phyloP scores from a whole-genome alignment of 1,140 invertebrate species.

The Pristionchus pacificus region DNA sequence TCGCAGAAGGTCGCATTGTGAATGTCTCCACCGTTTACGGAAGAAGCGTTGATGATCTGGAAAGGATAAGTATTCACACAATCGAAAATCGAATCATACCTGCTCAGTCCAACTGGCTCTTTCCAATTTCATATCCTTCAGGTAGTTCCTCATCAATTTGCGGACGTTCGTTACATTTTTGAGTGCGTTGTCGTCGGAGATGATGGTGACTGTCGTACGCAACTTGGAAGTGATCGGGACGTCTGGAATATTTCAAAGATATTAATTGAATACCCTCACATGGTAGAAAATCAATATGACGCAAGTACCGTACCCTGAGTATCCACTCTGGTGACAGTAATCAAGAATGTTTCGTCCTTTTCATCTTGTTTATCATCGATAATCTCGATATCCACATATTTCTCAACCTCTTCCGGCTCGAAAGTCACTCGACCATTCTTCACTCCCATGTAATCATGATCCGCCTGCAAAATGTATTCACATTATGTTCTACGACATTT shows the following conservation, averaged over 20 bases:
- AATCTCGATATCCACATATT: conserved; percentile 72
- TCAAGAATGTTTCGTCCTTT: conserved; percentile 85
- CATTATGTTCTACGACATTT: no score
- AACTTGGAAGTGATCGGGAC: conserved; percentile 8
- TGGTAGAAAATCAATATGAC: no score
- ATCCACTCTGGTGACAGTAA: neutral
- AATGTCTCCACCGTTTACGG: conserved; percentile 30
- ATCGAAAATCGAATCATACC: neutral
- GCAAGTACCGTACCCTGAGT: no score
- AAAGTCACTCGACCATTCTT: conserved; percentile 17
- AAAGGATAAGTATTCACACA: neutral
- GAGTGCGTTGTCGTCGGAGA: conserved; percentile 30
- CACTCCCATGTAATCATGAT: conserved; percentile 15
- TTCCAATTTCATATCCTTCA: conserved; percentile 25
- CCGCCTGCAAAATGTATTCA: neutral
- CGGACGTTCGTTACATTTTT: conserved; percentile 31
- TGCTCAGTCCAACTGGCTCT: conserved; percentile 29
- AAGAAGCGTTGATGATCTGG: conserved; percentile 26
- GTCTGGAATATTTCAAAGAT: conserved; percentile 18
- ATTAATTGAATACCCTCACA: no score
- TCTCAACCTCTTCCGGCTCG: conserved; percentile 1
- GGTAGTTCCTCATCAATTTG: conserved; percentile 27
- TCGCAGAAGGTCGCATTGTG: conserved; percentile 25
- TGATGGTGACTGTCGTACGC: conserved; percentile 23
- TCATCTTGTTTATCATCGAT: conserved; percentile 96